These are phyloP conservation scores for Drosophila burlai DNA, from an alignment of 1,140 invertebrate genomes.

Conservation along the genomic window DNA sequence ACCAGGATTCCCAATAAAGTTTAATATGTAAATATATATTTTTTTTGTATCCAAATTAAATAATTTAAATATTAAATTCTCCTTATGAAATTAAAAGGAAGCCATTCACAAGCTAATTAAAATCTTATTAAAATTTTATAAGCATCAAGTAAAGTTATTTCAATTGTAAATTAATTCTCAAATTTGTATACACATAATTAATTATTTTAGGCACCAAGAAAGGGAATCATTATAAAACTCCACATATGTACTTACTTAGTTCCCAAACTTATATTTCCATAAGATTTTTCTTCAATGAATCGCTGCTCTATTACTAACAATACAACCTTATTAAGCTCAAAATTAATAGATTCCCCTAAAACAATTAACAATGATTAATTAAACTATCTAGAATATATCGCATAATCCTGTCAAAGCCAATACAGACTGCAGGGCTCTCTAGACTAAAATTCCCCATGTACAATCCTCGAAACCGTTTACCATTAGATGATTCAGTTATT, in stretches of 20 bases:
- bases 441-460: slow-evolving; percentile 14
- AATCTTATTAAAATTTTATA: background rate
- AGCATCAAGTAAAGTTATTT: background rate
- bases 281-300: background rate
- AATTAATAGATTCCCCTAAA: background rate
- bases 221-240: background rate
- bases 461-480: slow-evolving; percentile 3
- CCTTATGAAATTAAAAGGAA: no score
- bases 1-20: no score
- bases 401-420: slow-evolving; percentile 5
- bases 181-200: background rate
- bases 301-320: background rate
- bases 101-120: background rate
- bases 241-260: no score
- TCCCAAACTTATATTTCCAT: background rate
- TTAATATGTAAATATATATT: no score
- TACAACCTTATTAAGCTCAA: background rate
- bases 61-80: no score
- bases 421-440: slow-evolving; percentile 11
- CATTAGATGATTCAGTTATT: slow-evolving; percentile 14
- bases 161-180: no score
- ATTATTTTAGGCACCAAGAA: background rate
- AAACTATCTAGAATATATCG: slow-evolving; percentile 8
- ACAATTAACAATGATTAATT: slow-evolving; percentile 9
- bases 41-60: no score